Base-by-base conservation (phyloP, 2,113 vertebrate species). In the Romanogobio albipinnatus region DNA sequence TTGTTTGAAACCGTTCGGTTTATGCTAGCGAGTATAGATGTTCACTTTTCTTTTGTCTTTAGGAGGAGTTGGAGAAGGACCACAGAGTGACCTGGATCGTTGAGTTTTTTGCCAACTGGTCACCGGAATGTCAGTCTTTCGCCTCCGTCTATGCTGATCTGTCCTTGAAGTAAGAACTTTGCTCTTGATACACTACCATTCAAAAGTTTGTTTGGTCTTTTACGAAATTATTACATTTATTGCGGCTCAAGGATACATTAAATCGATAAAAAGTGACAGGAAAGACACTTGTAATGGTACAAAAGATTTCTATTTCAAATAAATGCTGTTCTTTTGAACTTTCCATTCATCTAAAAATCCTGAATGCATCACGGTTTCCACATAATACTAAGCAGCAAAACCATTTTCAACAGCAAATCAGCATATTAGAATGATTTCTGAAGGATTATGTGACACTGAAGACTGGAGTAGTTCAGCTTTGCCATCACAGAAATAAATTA, bases 101-200 rank as follows among this genome's bases (percentile, higher is more conserved):
- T 0, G 98, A 99, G 83, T 98, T 96, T 88, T 99, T 99, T 0
- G 97, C 98, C 86, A 99, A 98, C 87, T 98, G 97, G 98, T 97
- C 97, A 81, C 96, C 95, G 0, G 97, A 99, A 90, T 99, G 97
- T 87, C 97, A 99, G 90, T 98, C 97, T 15, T 99, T 99, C 0
- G 97, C 97, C 6, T 96, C 98, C 0, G 96, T 99, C 89, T 99
- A 97, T 0, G 97, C 98, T 0, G 97, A 98, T 88, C 95, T 99
- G 8, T 99, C 97, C 5, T 95, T 99, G 33, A 99, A 97, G 97
- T 99, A 92, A 95, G 96, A 90, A 58, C 13, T 4, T 49, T 3
- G 15, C 14, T 24, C 62, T 8, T 71, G 14, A 51, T 74, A 33
- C 13, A 29, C 24, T 11, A n/a, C 11, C 29, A 64, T 74, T 22